Percentiles rank a stretch among this genome's conserved stretches.
Conservation (phyloP, 1,140 invertebrate species). For the Trigoniulus corallinus region DNA sequence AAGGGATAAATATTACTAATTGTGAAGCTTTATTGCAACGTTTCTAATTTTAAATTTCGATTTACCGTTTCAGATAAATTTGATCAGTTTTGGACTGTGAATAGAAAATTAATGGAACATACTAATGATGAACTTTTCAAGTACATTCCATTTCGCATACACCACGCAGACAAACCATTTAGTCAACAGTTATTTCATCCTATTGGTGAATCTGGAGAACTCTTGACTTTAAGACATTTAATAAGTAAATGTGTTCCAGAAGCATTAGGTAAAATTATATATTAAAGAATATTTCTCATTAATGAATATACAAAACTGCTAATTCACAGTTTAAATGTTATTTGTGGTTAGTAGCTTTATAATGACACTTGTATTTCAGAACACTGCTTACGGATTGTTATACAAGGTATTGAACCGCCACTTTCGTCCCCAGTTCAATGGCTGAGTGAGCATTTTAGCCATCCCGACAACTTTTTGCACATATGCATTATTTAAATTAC, state of each 20-base stretch:
- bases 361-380: background rate
- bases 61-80: slow-evolving; percentile 65
- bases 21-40: background rate
- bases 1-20: no score
- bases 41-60: slow-evolving; percentile 3
- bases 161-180: slow-evolving; percentile 22
- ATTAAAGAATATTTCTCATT: no score
- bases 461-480: slow-evolving; percentile 97
- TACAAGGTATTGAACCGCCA: slow-evolving; percentile 77
- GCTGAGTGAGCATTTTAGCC: slow-evolving; percentile 94
- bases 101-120: slow-evolving; percentile 83
- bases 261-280: slow-evolving; percentile 9
- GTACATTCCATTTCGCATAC: slow-evolving; percentile 75
- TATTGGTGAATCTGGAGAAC: slow-evolving; percentile 20
- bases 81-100: slow-evolving; percentile 97
- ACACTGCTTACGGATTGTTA: slow-evolving; percentile 43
- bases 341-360: no score
- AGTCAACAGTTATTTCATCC: slow-evolving; percentile 27
- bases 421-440: slow-evolving; percentile 85
- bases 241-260: slow-evolving; percentile 19
- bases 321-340: no score
- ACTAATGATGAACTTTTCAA: slow-evolving; percentile 59
- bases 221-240: slow-evolving; percentile 20
- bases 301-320: no score
- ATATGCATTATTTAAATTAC: slow-evolving; percentile 18